Evolutionary conservation across 2,888 invertebrate species (phyloP).

Genomic region (Blera fallax): DNA sequence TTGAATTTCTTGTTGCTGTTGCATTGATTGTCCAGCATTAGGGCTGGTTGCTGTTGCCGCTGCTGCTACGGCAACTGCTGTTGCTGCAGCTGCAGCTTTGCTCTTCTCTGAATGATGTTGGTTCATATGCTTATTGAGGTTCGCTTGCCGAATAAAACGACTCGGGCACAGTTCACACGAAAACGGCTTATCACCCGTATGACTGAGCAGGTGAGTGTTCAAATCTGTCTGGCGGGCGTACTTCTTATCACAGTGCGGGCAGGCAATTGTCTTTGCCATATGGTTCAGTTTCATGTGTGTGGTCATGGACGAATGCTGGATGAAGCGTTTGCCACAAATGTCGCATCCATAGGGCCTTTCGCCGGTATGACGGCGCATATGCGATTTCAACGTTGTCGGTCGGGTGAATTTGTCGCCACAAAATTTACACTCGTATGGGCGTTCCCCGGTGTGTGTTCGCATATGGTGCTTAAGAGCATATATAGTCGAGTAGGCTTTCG

Average conservation of each 20-base stretch:
- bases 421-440: slow-evolving; percentile 77
- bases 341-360: slow-evolving; percentile 78
- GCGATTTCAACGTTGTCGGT: slow-evolving; percentile 77
- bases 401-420: slow-evolving; percentile 77
- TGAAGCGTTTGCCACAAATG: slow-evolving; percentile 77
- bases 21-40: slow-evolving; percentile 1
- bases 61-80: background rate
- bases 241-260: slow-evolving; percentile 78
- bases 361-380: slow-evolving; percentile 78
- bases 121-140: slow-evolving; percentile 78
- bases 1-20: background rate
- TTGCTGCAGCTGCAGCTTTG: background rate
- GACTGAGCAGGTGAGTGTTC: slow-evolving; percentile 77
- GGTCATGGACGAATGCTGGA: slow-evolving; percentile 78
- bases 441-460: slow-evolving; percentile 77
- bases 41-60: background rate
- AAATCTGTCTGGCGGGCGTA: slow-evolving; percentile 78
- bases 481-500: slow-evolving; percentile 77
- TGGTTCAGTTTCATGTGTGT: slow-evolving; percentile 78
- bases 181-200: slow-evolving; percentile 78
- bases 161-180: slow-evolving; percentile 77
- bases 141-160: slow-evolving; percentile 77
- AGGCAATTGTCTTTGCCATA: slow-evolving; percentile 77
- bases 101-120: slow-evolving; percentile 75
- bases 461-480: slow-evolving; percentile 77